Evolutionary conservation across 2,888 invertebrate species (phyloP).

Genomic region (Pseudococcus longispinus): DNA sequence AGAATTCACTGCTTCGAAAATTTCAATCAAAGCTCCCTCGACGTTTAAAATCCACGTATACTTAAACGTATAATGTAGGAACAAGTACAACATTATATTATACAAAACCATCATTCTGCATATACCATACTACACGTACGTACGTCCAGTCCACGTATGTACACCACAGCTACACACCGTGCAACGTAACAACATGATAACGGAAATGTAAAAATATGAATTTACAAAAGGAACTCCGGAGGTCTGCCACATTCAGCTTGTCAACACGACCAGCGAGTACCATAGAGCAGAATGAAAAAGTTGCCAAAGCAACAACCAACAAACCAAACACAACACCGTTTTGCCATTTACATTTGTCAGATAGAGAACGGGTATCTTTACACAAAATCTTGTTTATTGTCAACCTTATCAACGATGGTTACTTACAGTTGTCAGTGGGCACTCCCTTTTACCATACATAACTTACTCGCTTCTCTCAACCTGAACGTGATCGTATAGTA

Average conservation of each 20-base stretch:
- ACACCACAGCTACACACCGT: neutral
- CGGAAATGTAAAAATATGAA: constrained; percentile 38
- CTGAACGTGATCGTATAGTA: neutral
- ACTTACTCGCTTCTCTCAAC: neutral
- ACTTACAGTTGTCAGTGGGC: constrained; percentile 28
- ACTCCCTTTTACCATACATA: constrained; percentile 35
- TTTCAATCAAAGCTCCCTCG: no score
- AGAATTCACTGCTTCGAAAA: no score
- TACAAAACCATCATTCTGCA: no score
- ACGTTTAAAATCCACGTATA: no score
- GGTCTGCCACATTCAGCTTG: constrained; percentile 35
- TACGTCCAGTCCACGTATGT: neutral
- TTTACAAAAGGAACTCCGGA: constrained; percentile 35
- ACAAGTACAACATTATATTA: no score
- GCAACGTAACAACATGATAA: constrained; percentile 8
- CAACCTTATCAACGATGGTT: constrained; percentile 28
- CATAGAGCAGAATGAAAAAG: constrained; percentile 8
- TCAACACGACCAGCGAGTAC: constrained; percentile 5
- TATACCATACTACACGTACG: no score
- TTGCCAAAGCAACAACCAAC: constrained; percentile 34
- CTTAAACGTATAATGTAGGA: no score
- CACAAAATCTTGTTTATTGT: constrained; percentile 25
- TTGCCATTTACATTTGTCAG: constrained; percentile 35
- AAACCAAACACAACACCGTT: constrained; percentile 35
- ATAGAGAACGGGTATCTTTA: constrained; percentile 23